These are phyloP conservation scores for Rhaphigaster nebulosa DNA, from an alignment of 2,888 invertebrate genomes.

Conservation along the genomic window DNA sequence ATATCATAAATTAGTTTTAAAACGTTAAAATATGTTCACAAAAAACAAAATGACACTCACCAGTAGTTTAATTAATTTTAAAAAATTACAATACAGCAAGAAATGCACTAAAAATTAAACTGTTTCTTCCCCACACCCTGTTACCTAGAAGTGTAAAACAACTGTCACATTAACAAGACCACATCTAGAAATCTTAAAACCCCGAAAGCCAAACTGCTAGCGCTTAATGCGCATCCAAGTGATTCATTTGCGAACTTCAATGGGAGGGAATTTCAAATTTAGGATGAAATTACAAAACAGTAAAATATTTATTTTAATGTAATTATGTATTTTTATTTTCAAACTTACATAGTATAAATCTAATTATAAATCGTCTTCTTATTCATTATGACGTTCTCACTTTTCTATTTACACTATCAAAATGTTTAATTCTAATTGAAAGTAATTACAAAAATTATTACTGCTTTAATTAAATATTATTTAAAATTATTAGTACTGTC, in stretches of 20 bases:
- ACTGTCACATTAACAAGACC: conserved; percentile 43
- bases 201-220: conserved; percentile 42
- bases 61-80: background rate
- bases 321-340: background rate
- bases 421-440: no score
- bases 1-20: background rate
- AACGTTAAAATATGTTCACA: conserved; percentile 51
- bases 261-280: conserved; percentile 19
- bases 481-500: no score
- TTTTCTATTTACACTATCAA: no score
- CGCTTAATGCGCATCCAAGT: background rate
- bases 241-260: background rate
- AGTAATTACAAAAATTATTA: no score
- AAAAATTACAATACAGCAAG: background rate
- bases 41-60: background rate
- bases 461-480: no score
- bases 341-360: background rate
- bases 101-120: background rate
- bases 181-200: conserved; percentile 53
- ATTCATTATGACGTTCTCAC: no score
- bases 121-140: conserved; percentile 13
- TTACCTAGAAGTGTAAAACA: background rate
- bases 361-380: background rate
- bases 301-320: background rate
- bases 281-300: background rate